Conservation (phyloP, 2,113 vertebrate species). For the Pelecanoides urinatrix region DNA sequence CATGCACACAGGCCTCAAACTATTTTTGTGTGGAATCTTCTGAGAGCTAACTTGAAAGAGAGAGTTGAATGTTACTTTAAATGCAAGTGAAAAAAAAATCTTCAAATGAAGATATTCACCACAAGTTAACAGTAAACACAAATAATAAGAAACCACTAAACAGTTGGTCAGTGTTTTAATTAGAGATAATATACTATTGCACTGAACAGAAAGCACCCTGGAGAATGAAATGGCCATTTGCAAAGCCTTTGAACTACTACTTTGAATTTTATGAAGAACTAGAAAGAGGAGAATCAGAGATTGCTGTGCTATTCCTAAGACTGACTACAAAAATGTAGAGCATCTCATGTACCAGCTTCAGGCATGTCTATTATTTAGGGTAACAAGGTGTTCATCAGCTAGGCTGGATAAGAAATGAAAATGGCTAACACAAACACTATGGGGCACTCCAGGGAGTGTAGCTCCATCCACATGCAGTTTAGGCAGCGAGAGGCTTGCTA, state of each 20-base stretch:
- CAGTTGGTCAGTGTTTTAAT: not conserved
- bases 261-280: not conserved
- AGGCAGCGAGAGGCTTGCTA: not conserved
- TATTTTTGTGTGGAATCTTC: not conserved
- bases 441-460: accelerated
- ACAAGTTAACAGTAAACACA: not conserved
- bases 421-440: not conserved
- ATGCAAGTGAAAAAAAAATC: not conserved
- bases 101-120: not conserved
- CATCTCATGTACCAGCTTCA: not conserved
- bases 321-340: not conserved
- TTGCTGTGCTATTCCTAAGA: not conserved
- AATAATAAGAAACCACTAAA: not conserved
- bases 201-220: not conserved
- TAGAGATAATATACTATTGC: not conserved
- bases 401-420: not conserved
- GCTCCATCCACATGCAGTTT: not conserved
- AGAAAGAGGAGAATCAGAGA: not conserved
- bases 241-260: not conserved
- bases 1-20: not conserved
- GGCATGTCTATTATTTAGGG: not conserved
- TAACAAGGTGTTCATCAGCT: not conserved
- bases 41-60: not conserved
- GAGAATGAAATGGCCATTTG: not conserved
- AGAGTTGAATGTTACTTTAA: not conserved